phyloP scores from a whole-genome alignment of 92 coral and sea anemone genomes.

The Muricea muricata region DNA sequence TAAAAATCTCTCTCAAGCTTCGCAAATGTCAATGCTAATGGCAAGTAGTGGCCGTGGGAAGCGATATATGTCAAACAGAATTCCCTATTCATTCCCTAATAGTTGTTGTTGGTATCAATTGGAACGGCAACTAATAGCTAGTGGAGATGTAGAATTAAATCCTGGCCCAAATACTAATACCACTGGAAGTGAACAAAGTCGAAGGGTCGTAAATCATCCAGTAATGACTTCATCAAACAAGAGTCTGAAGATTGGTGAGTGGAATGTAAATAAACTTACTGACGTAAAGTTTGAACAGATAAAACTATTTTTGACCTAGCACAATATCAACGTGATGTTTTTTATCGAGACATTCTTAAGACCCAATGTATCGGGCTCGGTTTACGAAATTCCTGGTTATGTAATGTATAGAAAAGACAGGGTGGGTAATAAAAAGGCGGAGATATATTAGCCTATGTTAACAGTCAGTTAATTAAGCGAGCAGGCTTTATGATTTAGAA shows the following conservation, averaged over 20 bases:
- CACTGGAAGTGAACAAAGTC: not conserved
- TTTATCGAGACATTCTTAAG: conserved; percentile 18
- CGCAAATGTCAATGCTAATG: not conserved
- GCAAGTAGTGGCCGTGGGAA: not conserved
- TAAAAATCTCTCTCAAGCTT: conserved; percentile 15
- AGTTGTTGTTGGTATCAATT: not conserved
- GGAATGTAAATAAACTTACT: conserved; percentile 56
- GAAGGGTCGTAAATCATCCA: not conserved
- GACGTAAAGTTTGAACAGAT: conserved; percentile 51
- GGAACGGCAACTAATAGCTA: conserved; percentile 2
- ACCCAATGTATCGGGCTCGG: conserved; percentile 46
- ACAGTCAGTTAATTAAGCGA: conserved; percentile 9
- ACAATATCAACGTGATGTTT: conserved; percentile 45
- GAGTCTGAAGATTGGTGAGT: conserved; percentile 22
- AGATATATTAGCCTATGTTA: conserved; percentile 45
- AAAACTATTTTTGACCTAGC: conserved; percentile 36
- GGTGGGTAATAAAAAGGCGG: conserved; percentile 31
- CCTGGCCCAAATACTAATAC: conserved; percentile 12
- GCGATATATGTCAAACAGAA: conserved; percentile 9
- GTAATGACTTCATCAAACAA: not conserved
- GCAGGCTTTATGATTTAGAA: conserved; percentile 27
- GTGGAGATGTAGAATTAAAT: conserved; percentile 18
- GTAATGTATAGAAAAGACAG: conserved; percentile 25
- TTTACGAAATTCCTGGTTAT: conserved; percentile 51
- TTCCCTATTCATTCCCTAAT: not conserved